phyloP scores from a whole-genome alignment of 1,140 invertebrate genomes.

The Melanaphis sacchari region DNA sequence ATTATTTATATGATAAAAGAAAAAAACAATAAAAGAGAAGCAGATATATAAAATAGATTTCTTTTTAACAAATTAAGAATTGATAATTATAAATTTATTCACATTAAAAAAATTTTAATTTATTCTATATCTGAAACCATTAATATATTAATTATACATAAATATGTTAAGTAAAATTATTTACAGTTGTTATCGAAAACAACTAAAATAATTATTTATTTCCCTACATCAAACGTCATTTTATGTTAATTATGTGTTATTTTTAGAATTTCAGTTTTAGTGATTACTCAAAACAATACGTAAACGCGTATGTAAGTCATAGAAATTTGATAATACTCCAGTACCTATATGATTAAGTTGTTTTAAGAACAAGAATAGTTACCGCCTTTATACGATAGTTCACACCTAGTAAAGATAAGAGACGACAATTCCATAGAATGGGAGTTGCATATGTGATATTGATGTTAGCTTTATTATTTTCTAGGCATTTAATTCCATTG shows the following conservation, averaged over 20 bases:
- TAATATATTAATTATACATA: not conserved
- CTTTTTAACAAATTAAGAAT: too few relatives aligned
- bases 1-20: too few relatives aligned
- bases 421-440: not conserved
- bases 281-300: conserved; percentile 27
- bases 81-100: too few relatives aligned
- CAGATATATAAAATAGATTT: too few relatives aligned
- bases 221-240: not conserved
- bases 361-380: not conserved
- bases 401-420: conserved; percentile 44
- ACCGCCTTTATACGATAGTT: not conserved
- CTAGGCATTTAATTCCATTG: not conserved
- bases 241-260: conserved; percentile 12
- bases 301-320: not conserved
- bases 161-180: not conserved
- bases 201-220: conserved; percentile 21
- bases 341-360: conserved; percentile 10
- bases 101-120: not conserved
- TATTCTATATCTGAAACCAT: not conserved
- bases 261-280: not conserved
- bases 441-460: not conserved
- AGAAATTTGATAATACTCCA: conserved; percentile 1
- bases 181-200: conserved; percentile 19
- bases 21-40: too few relatives aligned
- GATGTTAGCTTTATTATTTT: conserved; percentile 22